A percentile compares a stretch with the other conserved stretches of the same genome.
phyloP scores from a whole-genome alignment of 2,888 invertebrate species.

The Onthophagus sagittarius region DNA sequence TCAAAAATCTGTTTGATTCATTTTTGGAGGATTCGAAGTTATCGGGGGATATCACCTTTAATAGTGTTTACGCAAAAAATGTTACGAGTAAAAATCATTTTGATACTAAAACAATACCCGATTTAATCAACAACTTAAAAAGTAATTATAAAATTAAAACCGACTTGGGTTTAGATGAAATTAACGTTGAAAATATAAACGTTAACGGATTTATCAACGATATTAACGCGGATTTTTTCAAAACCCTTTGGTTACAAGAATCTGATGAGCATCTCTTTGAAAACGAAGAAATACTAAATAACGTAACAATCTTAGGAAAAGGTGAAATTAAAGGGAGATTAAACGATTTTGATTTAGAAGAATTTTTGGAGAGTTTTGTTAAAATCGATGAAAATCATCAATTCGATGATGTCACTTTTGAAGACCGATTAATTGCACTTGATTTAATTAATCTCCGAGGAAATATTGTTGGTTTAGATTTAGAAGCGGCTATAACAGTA shows the following conservation, averaged over 20 bases:
- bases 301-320: constrained; percentile 41
- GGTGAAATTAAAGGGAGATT: constrained; percentile 41
- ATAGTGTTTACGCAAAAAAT: not conserved
- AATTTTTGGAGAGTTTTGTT: constrained; percentile 43
- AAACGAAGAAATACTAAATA: constrained; percentile 37
- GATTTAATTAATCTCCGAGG: constrained; percentile 36
- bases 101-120: constrained; percentile 25
- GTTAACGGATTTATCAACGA: constrained; percentile 48
- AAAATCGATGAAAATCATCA: constrained; percentile 43
- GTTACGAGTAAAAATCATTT: constrained; percentile 16
- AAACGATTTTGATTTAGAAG: constrained; percentile 42
- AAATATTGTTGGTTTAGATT: constrained; percentile 44
- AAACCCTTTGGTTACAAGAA: constrained; percentile 45
- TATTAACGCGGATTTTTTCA: constrained; percentile 45
- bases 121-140: constrained; percentile 23
- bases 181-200: constrained; percentile 44
- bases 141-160: constrained; percentile 21
- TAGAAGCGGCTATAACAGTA: constrained; percentile 47
- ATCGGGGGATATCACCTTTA: not conserved
- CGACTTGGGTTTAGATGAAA: constrained; percentile 26
- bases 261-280: constrained; percentile 40
- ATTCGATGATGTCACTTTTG: constrained; percentile 47
- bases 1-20: not conserved
- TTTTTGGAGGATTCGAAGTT: not conserved
- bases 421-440: constrained; percentile 30